Percentiles rank a stretch among this genome's conserved stretches.
These are phyloP conservation scores for Spodoptera exigua DNA, from an alignment of 2,888 invertebrate genomes.

Conservation along the genomic window DNA sequence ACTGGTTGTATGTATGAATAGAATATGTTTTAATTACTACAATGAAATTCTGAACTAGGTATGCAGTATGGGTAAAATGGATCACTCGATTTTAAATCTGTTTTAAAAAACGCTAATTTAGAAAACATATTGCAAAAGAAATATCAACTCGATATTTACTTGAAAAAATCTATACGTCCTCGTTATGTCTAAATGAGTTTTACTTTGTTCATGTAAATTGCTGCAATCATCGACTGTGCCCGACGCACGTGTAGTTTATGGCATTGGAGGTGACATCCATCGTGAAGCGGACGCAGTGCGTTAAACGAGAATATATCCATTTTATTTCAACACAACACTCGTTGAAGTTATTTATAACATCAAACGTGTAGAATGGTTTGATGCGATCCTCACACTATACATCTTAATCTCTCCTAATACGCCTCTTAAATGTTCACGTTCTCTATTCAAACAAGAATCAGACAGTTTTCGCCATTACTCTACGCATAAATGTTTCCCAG, in stretches of 20 bases:
- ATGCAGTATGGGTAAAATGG: too few relatives aligned
- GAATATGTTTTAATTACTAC: too few relatives aligned
- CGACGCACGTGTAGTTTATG: slow-evolving; percentile 34
- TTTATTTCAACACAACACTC: slow-evolving; percentile 40
- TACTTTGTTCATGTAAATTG: slow-evolving; percentile 35
- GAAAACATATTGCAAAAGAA: too few relatives aligned
- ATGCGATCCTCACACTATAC: slow-evolving; percentile 13
- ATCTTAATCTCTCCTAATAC: slow-evolving; percentile 15
- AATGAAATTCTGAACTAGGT: too few relatives aligned
- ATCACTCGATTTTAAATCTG: too few relatives aligned
- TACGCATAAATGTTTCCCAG: slow-evolving; percentile 4
- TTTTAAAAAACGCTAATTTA: too few relatives aligned
- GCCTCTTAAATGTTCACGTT: slow-evolving; percentile 3
- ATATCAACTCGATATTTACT: too few relatives aligned
- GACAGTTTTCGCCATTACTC: background rate
- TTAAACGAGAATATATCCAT: slow-evolving; percentile 28
- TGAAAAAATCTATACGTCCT: too few relatives aligned
- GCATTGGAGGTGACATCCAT: slow-evolving; percentile 30
- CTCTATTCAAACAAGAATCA: background rate
- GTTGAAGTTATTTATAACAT: slow-evolving; percentile 42
- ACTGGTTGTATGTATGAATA: background rate
- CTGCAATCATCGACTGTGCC: slow-evolving; percentile 27
- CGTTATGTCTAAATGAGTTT: background rate
- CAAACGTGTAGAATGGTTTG: slow-evolving; percentile 27
- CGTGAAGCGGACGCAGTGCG: slow-evolving; percentile 36